phyloP scores from a whole-genome alignment of 2,113 vertebrate genomes.

The Rhegmatorhina hoffmannsi region DNA sequence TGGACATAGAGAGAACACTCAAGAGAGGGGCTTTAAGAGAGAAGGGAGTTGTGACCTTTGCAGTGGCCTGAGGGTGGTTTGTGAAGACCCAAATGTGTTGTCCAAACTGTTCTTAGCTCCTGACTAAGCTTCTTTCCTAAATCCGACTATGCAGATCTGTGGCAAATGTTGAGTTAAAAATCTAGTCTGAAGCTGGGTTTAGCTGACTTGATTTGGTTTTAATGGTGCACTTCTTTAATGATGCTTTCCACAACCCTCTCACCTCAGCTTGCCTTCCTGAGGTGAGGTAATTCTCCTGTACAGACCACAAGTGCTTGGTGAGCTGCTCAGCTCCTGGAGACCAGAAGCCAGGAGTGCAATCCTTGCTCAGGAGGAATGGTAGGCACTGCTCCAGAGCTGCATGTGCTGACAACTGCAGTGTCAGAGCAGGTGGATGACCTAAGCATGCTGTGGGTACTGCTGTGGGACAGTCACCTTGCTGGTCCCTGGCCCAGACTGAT shows the following conservation, averaged over 20 bases:
- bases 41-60: not conserved
- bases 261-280: not conserved
- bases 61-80: not conserved
- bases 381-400: not conserved
- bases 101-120: not conserved
- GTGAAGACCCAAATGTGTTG: not conserved
- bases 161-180: not conserved
- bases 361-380: not conserved
- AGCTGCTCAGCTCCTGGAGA: not conserved
- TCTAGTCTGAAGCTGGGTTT: not conserved
- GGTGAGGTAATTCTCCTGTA: not conserved
- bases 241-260: not conserved
- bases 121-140: not conserved
- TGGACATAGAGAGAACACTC: too few relatives aligned
- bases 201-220: not conserved
- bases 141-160: not conserved
- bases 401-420: rapidly evolving
- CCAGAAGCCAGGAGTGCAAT: not conserved
- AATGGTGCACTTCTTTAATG: not conserved
- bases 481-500: not conserved
- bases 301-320: not conserved
- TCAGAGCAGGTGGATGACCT: not conserved
- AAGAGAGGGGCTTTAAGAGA: not conserved
- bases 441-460: not conserved
- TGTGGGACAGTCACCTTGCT: not conserved